Evolutionary conservation across 2,888 invertebrate species (phyloP).

Genomic region (Archaeoteleia sp.): DNA sequence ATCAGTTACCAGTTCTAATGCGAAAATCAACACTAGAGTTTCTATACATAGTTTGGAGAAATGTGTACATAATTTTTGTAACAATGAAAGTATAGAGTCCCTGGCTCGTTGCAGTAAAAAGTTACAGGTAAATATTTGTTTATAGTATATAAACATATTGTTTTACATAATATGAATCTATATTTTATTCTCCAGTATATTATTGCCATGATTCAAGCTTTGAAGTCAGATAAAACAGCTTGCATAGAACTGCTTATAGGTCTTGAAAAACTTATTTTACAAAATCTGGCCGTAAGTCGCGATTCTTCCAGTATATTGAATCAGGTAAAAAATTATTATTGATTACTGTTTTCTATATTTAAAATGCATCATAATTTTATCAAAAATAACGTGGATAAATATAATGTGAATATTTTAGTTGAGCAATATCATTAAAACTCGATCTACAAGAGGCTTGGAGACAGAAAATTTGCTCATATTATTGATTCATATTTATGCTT

Average conservation of each 20-base stretch:
- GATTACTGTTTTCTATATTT: slow-evolving; percentile 45
- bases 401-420: slow-evolving; percentile 77
- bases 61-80: slow-evolving; percentile 65
- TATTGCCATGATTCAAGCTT: slow-evolving; percentile 77
- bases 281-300: slow-evolving; percentile 69
- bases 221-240: slow-evolving; percentile 77
- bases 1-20: slow-evolving; percentile 62
- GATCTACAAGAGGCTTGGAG: slow-evolving; percentile 76
- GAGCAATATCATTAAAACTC: slow-evolving; percentile 77
- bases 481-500: slow-evolving; percentile 79
- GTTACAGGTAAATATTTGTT: slow-evolving; percentile 61
- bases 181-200: slow-evolving; percentile 67
- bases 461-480: slow-evolving; percentile 79
- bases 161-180: background rate
- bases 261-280: slow-evolving; percentile 79
- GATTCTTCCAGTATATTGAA: slow-evolving; percentile 77
- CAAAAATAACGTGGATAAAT: slow-evolving; percentile 62
- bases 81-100: slow-evolving; percentile 57
- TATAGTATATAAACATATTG: slow-evolving; percentile 1
- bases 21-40: slow-evolving; percentile 66
- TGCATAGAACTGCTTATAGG: slow-evolving; percentile 79
- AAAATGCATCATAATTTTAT: slow-evolving; percentile 3
- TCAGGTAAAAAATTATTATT: slow-evolving; percentile 76
- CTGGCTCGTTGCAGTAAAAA: slow-evolving; percentile 63
- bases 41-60: slow-evolving; percentile 73